Evolutionary conservation across 2,113 vertebrate species (phyloP).

Genomic region (Maccullochella peelii): DNA sequence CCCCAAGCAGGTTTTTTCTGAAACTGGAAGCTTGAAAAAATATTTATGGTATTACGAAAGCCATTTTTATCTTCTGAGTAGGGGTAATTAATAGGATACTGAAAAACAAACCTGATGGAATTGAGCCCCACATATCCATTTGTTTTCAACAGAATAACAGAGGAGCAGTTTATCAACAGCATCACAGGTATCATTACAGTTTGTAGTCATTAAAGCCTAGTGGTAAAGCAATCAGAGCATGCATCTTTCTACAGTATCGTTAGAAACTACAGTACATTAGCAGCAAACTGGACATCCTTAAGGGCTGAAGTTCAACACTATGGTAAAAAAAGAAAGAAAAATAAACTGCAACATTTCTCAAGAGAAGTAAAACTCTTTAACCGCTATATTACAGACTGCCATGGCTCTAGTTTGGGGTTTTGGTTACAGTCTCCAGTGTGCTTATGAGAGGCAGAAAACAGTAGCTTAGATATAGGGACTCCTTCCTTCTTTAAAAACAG

Average conservation of each 20-base stretch:
- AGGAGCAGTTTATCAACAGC: slow-evolving; percentile 83
- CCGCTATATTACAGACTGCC: slow-evolving; percentile 88
- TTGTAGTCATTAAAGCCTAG: slow-evolving; percentile 92
- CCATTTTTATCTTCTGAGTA: slow-evolving; percentile 60
- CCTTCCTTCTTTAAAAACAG: slow-evolving; percentile 95
- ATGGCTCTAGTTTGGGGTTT: slow-evolving; percentile 88
- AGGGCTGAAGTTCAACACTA: slow-evolving; percentile 87
- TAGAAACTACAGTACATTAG: slow-evolving; percentile 90
- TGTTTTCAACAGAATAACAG: slow-evolving; percentile 84
- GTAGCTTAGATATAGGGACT: slow-evolving; percentile 91
- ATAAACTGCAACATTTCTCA: slow-evolving; percentile 76
- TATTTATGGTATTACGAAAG: slow-evolving; percentile 58
- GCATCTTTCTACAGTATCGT: slow-evolving; percentile 88
- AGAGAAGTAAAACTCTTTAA: slow-evolving; percentile 85
- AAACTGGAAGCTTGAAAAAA: slow-evolving; percentile 70
- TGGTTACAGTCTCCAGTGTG: slow-evolving; percentile 92
- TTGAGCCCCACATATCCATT: slow-evolving; percentile 77
- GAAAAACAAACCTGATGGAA: slow-evolving; percentile 76
- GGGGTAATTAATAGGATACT: slow-evolving; percentile 60
- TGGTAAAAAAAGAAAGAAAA: slow-evolving; percentile 78
- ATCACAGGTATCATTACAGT: slow-evolving; percentile 85
- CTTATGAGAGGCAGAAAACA: slow-evolving; percentile 93
- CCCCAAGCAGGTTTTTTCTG: slow-evolving; percentile 57
- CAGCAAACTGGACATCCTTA: slow-evolving; percentile 92
- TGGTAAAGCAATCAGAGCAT: slow-evolving; percentile 89